phyloP scores from a whole-genome alignment of 2,888 invertebrate species.

The Mylabris sibirica region DNA sequence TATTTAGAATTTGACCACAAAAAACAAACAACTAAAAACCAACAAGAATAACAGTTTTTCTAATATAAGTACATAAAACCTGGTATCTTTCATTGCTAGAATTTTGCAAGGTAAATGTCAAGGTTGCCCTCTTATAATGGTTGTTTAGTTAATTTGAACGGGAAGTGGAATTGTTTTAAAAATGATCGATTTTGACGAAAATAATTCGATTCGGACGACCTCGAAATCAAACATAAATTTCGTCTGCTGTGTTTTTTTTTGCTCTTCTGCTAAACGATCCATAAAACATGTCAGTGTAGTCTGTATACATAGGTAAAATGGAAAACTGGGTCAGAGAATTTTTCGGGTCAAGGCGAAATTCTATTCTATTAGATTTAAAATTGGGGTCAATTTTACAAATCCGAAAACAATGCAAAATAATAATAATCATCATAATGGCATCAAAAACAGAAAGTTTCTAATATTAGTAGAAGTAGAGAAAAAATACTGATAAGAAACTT shows the following conservation, averaged over 20 bases:
- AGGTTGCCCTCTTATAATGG: not conserved
- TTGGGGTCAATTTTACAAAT: not conserved
- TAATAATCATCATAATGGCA: not conserved
- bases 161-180: not conserved
- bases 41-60: not conserved
- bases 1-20: not conserved
- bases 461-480: not conserved
- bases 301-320: slow-evolving; percentile 32
- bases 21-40: not conserved
- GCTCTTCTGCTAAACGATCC: not conserved
- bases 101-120: slow-evolving; percentile 2
- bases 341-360: slow-evolving; percentile 38
- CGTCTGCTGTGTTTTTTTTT: not conserved
- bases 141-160: not conserved
- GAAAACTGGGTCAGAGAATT: slow-evolving; percentile 36
- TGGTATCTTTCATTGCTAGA: not conserved
- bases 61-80: not conserved
- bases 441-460: too few relatives aligned
- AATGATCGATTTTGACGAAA: not conserved
- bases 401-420: not conserved
- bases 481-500: not conserved
- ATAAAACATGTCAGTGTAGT: not conserved
- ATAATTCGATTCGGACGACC: not conserved
- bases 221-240: not conserved
- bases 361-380: slow-evolving; percentile 26